Evolutionary conservation across 92 coral and sea anemone genomes (phyloP).

Genomic region (Parazoanthus darwini): DNA sequence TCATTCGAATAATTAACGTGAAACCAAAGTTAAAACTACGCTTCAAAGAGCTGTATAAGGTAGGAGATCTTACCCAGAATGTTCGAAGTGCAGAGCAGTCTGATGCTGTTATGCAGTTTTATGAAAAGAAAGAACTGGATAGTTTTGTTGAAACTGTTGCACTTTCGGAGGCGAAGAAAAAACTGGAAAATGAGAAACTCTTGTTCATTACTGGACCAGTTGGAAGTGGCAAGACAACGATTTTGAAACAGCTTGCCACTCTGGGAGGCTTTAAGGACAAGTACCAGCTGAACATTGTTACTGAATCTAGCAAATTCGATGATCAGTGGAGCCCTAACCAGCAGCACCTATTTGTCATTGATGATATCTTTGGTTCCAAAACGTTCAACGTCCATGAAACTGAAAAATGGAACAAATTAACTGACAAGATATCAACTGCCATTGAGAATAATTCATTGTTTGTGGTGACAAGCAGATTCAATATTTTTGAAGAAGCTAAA

Average conservation of each 20-base stretch:
- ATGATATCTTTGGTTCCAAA: neutral
- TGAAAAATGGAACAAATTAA: neutral
- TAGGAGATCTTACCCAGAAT: neutral
- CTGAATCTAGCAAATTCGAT: neutral
- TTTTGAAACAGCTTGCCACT: neutral
- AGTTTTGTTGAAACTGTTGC: neutral
- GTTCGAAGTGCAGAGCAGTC: neutral
- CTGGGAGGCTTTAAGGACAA: neutral
- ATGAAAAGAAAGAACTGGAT: neutral
- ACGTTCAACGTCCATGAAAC: neutral
- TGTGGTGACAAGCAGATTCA: too few species aligned
- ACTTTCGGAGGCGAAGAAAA: neutral
- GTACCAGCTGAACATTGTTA: neutral
- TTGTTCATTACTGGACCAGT: neutral
- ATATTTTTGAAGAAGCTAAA: too few species aligned
- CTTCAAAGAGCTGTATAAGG: neutral
- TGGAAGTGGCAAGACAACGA: neutral
- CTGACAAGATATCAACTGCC: neutral
- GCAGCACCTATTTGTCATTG: neutral
- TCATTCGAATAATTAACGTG: neutral
- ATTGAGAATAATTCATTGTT: neutral
- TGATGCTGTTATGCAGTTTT: neutral
- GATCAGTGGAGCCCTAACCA: neutral
- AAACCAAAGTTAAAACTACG: neutral
- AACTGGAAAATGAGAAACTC: neutral